Conservation (phyloP, 2,888 invertebrate genomes). For the Myopa tessellatipennis region DNA sequence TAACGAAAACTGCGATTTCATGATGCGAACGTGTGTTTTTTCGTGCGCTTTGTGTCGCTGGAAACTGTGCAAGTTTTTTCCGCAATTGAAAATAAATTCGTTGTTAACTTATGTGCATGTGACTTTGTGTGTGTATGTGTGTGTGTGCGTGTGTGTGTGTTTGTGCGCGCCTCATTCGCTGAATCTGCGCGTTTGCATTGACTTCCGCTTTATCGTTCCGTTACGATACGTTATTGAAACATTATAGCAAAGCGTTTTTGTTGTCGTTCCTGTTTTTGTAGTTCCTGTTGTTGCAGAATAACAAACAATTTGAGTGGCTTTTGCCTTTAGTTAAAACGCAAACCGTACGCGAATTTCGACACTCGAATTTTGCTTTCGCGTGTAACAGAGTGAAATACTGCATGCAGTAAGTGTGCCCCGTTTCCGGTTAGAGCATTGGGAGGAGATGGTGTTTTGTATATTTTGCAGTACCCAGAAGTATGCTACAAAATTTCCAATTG, state of each 20-base stretch:
- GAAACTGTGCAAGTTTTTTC: not conserved
- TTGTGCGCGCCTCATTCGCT: not conserved
- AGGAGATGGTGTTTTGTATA: too few relatives aligned
- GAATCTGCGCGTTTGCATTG: not conserved
- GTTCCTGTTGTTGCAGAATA: slow-evolving; percentile 5
- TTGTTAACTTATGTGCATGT: slow-evolving; percentile 36
- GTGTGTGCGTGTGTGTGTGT: not conserved
- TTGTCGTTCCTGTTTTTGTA: not conserved
- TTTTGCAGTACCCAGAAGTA: too few relatives aligned
- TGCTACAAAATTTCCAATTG: slow-evolving; percentile 1
- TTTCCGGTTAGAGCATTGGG: not conserved
- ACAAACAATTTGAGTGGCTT: slow-evolving; percentile 3
- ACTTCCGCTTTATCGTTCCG: slow-evolving; percentile 6
- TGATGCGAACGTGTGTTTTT: not conserved
- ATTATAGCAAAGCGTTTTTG: slow-evolving; percentile 5
- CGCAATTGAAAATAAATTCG: slow-evolving; percentile 1
- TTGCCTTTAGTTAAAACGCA: not conserved
- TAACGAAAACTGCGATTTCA: not conserved
- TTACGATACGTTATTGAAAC: not conserved
- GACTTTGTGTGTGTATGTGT: not conserved
- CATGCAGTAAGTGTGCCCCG: not conserved
- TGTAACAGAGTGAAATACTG: not conserved
- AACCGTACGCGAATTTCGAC: not conserved
- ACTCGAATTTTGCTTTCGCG: not conserved
- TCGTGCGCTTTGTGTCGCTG: not conserved